Conservation (phyloP, 2,888 invertebrate genomes). For the Neelides folsomi region DNA sequence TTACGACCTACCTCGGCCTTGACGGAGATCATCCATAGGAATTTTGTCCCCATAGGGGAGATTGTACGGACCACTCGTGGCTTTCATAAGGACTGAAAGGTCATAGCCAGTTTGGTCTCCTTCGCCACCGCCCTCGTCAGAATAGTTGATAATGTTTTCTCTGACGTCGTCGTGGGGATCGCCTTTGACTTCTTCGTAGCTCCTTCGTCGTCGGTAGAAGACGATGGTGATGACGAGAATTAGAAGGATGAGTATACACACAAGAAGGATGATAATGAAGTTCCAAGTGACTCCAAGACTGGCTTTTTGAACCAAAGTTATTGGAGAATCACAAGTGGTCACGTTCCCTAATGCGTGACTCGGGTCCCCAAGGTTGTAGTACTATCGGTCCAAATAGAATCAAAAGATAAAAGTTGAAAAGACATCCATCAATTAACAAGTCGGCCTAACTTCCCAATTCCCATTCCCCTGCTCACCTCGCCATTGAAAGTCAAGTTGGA, state of each 20-base stretch:
- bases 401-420: not conserved
- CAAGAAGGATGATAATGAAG: constrained; percentile 75
- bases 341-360: constrained; percentile 57
- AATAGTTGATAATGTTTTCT: constrained; percentile 94
- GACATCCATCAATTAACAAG: not conserved
- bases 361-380: constrained; percentile 74
- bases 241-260: constrained; percentile 69
- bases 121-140: constrained; percentile 97
- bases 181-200: constrained; percentile 66
- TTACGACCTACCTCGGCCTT: constrained; percentile 27
- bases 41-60: constrained; percentile 28
- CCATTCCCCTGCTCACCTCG: constrained; percentile 41
- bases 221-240: constrained; percentile 78
- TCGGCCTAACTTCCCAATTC: not conserved
- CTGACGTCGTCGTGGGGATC: constrained; percentile 84
- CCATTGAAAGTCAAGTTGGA: constrained; percentile 77
- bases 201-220: constrained; percentile 64
- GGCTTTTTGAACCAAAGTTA: constrained; percentile 38
- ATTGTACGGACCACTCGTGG: constrained; percentile 34
- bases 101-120: constrained; percentile 85
- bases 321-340: constrained; percentile 47
- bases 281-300: constrained; percentile 74
- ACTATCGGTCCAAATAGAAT: constrained; percentile 36
- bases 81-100: constrained; percentile 53
- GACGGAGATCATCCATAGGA: constrained; percentile 29